Percentiles rank a stretch among this genome's conserved stretches.
phyloP scores from a whole-genome alignment of 2,113 vertebrate species.

The Centropristis striata region DNA sequence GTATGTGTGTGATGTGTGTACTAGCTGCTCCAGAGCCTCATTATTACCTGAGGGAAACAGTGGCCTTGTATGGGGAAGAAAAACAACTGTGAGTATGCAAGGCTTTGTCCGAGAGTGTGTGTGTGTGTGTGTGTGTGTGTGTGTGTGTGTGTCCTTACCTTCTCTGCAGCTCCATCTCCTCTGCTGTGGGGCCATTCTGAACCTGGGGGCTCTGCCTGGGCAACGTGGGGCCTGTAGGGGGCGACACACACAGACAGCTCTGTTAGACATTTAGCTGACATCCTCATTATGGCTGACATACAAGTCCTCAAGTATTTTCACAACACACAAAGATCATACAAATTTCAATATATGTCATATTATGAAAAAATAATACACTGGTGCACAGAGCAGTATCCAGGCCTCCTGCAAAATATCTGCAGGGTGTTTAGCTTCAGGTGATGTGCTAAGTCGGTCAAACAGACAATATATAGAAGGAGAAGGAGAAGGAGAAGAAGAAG shows the following conservation, averaged over 20 bases:
- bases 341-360: background rate
- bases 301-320: background rate
- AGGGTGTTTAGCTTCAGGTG: background rate
- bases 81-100: conserved; percentile 30
- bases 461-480: background rate
- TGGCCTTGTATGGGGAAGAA: conserved; percentile 63
- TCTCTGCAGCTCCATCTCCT: conserved; percentile 96
- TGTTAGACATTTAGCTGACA: conserved; percentile 16
- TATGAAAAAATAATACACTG: background rate
- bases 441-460: background rate
- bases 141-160: conserved; percentile 82
- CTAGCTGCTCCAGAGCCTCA: conserved; percentile 23
- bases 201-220: conserved; percentile 94
- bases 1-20: conserved; percentile 9
- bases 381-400: background rate
- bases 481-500: too few relatives aligned
- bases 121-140: background rate
- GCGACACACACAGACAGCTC: conserved; percentile 45
- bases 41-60: conserved; percentile 43
- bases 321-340: background rate
- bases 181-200: conserved; percentile 95
- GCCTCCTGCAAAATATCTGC: background rate
- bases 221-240: conserved; percentile 90
- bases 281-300: background rate
- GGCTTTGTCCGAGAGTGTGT: conserved; percentile 1